These are phyloP conservation scores for Lichenostomus cassidix DNA, from an alignment of 2,113 vertebrate species.

Conservation along the genomic window DNA sequence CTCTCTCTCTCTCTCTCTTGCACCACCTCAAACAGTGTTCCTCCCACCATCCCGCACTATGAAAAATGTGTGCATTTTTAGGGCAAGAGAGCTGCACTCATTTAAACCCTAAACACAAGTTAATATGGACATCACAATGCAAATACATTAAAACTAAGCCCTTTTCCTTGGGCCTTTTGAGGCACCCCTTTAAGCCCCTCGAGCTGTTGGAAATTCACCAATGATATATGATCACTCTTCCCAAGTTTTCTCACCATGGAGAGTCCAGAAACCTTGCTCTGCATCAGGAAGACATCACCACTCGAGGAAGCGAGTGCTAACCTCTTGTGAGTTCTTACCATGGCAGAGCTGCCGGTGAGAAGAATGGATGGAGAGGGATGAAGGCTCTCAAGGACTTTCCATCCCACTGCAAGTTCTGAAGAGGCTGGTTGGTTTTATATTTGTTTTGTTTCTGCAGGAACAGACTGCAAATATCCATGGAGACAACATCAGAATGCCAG, in stretches of 20 bases:
- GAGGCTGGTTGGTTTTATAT: neutral
- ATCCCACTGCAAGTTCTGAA: neutral
- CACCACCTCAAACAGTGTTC: neutral
- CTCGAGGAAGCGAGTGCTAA: neutral
- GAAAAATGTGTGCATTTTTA: neutral
- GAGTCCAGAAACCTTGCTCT: neutral
- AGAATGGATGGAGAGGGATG: neutral
- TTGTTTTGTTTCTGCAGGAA: constrained; percentile 59
- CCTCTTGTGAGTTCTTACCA: neutral
- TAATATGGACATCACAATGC: neutral
- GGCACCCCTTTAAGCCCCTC: neutral
- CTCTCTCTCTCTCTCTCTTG: neutral
- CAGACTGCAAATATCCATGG: constrained; percentile 21
- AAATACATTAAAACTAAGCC: neutral
- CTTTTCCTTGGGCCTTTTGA: neutral
- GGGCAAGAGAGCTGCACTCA: neutral
- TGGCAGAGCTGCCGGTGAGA: neutral
- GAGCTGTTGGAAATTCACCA: neutral
- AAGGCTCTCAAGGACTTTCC: neutral
- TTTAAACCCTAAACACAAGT: neutral
- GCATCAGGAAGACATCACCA: neutral
- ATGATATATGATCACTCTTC: neutral
- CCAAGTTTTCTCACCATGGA: neutral
- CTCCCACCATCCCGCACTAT: neutral
- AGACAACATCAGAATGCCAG: neutral